A percentile compares a stretch with the other conserved stretches of the same genome.
Conservation (phyloP, 2,888 invertebrate species). For the Drosophila buzzatii region DNA sequence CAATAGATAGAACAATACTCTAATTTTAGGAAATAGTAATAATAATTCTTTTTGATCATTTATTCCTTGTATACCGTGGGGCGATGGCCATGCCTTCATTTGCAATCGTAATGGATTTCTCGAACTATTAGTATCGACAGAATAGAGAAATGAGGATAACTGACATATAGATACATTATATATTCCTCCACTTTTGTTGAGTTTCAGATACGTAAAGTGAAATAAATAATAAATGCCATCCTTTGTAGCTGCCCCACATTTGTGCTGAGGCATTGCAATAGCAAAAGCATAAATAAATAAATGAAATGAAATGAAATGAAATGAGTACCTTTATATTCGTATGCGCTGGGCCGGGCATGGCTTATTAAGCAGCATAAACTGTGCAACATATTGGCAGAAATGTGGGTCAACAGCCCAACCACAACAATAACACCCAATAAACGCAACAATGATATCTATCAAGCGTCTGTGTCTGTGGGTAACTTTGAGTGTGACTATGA, state of each 20-base stretch:
- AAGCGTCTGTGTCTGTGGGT: constrained; percentile 8
- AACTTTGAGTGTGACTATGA: constrained; percentile 1
- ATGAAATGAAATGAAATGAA: too few species aligned
- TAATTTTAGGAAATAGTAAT: too few species aligned
- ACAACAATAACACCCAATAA: constrained; percentile 76
- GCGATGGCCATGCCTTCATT: not conserved
- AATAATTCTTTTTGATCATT: too few species aligned
- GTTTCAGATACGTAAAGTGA: not conserved
- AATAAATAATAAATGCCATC: not conserved
- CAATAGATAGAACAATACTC: too few species aligned
- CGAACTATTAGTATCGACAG: not conserved
- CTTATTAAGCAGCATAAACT: constrained; percentile 44
- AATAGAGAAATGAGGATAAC: not conserved
- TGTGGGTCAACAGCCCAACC: constrained; percentile 74
- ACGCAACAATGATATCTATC: constrained; percentile 66
- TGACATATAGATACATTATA: not conserved
- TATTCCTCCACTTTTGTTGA: not conserved
- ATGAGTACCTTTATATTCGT: constrained; percentile 7
- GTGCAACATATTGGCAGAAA: constrained; percentile 76
- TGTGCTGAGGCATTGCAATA: constrained; percentile 7
- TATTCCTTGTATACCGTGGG: not conserved
- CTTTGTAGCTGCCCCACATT: constrained; percentile 8
- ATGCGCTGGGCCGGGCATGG: constrained; percentile 16
- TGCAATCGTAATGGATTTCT: not conserved
- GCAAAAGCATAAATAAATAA: constrained; percentile 22